Evolutionary conservation across 53 echinoderm and acorn worm genomes (phyloP), one percentile per base, ranked within the genome.

Genomic region (Antedon mediterranea): DNA sequence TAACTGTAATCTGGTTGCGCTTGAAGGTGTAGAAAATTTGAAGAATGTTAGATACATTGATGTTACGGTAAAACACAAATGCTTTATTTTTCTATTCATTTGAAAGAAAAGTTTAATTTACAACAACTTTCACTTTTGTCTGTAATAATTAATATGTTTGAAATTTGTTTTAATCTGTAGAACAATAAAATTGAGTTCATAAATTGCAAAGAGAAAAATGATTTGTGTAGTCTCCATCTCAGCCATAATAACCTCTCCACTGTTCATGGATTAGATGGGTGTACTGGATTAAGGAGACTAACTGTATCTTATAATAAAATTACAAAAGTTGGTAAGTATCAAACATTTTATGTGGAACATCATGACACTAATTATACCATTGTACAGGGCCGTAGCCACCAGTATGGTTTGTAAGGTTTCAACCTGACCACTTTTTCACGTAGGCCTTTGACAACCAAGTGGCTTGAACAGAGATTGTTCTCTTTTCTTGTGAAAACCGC

Each of bases 211-310:
- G 95, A 94, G 80, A 76, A 75, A 14, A 71, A 73, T 29, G 31
- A 74, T 11, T 80, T 94, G 28, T 34, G 42, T 7, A 34, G 78
- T 4, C 32, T 94, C 0, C 71, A 89, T 26, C 78, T 89, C 4
- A 78, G 81, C 30, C 29, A 83, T 32, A 94, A 94, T 75, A 74
- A 79, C 8, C 87, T 94, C 9, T 78, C 83, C 8, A 82, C 85
- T 9, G 28, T 87, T 23, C 89, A 91, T 79, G 95, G 95, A 28
- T 80, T 94, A 70, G 95, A 94, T 42, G 95, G 91, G 0, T 94
- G 95, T 43, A 73, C 43, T 72, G 81, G 82, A 41, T 83, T 94
- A 26, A 81, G 87, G 72, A 74, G 82, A 78, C 71, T 90, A 0
- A 76, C 83, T 31, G 32, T 89, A 28, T 85, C 83, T 14, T 75